Evolutionary conservation across 2,888 invertebrate genomes (phyloP), one percentile per base, ranked within the genome.

Genomic region (Chouioia cunea): DNA sequence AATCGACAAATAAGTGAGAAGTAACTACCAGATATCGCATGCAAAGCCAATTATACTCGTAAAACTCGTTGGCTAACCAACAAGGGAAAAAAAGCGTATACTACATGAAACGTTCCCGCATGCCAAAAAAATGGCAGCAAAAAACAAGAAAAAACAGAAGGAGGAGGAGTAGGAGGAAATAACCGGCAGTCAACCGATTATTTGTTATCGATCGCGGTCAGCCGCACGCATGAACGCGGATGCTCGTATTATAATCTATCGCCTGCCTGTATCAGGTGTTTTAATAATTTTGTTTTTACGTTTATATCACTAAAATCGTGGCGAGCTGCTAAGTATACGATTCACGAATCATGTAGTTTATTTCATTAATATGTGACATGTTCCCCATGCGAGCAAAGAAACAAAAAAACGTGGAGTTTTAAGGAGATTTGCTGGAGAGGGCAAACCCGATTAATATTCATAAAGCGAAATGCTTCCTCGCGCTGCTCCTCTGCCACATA

Each of bases 161-260:
- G n/a, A 22, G 58, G 20, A 15, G 27, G 27, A 36, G 36, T 6
- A 36, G 36, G 36, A 36, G 36, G 36, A 36, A 36, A 3, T 54
- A 16, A 53, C 52, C 53, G 53, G 15, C 53, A 46, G 23, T 18
- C 27, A 63, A 57, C 44, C 73, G 73, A 76, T 77, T 77, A 77
- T 78, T 78, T 79, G 78, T 79, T 79, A 79, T 79, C 77, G 78
- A 79, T 77, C 74, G 74, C 75, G 76, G 76, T 77, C 77, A 78
- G 36, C 70, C 75, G 75, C 27, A 74, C 76, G 76, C 76, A 75
- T 77, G 77, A 62, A 60, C 60, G 76, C 75, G 27, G 36, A 6
- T 27, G 75, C 76, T 10, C 36, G 36, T 36, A 27, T 27, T 27
- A 70, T 75, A 74, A n/a, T n/a, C n/a, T n/a, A n/a, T n/a, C n/a